Evolutionary conservation across 1,140 invertebrate species (phyloP), one percentile per base, ranked within the genome.

Genomic region (Drosophila kurseongensis): DNA sequence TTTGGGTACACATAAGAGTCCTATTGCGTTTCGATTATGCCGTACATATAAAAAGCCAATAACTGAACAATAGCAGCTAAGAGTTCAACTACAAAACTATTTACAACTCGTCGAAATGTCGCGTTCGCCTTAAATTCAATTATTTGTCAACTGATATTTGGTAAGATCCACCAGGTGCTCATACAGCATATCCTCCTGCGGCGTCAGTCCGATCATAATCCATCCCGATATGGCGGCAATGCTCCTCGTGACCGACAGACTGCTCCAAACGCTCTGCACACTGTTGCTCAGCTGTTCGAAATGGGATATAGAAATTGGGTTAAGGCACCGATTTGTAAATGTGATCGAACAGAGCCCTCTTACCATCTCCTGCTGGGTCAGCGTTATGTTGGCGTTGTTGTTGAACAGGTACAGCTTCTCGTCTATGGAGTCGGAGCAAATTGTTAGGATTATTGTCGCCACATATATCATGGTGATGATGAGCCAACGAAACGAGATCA

Each of bases 81-180:
- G 40, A 73, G 32, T 78, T 69, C 23, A 60, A 66, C 82, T 88
- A 88, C 69, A 79, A 51, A 55, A 67, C 38, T 80, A 75, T 69
- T 47, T 78, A 68, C 47, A 78, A 45, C 52, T 18, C 47, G 35
- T 66, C 72, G 52, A 59, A 58, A 48, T 62, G 55, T 40, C 42
- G 27, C 45, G 14, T 62, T 18, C 48, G 61, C 47, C 78, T 89
- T 81, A 80, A 76, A 73, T 83, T 92, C 89, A 92, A 91, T 91
- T 92, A 92, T 92, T 92, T 91, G 82, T 92, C 79, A 92, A 79
- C 77, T 92, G 90, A 91, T 92, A 92, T 84, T 91, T 91, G 62
- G 85, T 90, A 54, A 92, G 75, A 59, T 92, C 91, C 42, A 91
- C 51, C 55, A 92, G 82, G 80, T 91, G 90, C 52, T 92, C 88